These are phyloP conservation scores for Trachelus iudaicus DNA, from an alignment of 2,888 invertebrate species.

Conservation along the genomic window DNA sequence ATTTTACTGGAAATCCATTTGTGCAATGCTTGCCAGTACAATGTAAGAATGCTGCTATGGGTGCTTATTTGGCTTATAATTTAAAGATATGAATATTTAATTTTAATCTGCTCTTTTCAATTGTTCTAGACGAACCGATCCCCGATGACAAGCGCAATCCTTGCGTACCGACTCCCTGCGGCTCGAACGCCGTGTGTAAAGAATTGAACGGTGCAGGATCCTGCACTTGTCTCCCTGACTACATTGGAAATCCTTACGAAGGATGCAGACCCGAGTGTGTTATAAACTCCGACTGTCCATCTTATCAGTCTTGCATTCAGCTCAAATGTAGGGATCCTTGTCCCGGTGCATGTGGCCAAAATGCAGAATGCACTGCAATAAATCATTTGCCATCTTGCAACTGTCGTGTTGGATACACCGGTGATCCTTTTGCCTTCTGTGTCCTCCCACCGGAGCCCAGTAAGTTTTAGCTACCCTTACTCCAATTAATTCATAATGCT, in stretches of 20 bases:
- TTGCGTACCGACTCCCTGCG: conserved; percentile 84
- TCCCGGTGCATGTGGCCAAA: conserved; percentile 67
- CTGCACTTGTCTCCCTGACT: conserved; percentile 77
- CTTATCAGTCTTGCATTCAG: conserved; percentile 72
- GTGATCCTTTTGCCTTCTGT: conserved; percentile 63
- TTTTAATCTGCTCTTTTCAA: conserved; percentile 9
- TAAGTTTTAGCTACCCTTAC: conserved; percentile 20
- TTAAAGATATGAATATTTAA: background rate
- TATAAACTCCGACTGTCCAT: conserved; percentile 73
- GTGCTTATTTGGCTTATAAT: background rate
- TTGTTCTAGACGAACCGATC: conserved; percentile 32
- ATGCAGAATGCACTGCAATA: conserved; percentile 63
- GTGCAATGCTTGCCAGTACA: conserved; percentile 55
- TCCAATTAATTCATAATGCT: background rate
- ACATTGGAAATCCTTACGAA: conserved; percentile 75
- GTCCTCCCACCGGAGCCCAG: conserved; percentile 36
- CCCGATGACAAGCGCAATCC: conserved; percentile 65
- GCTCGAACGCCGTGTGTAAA: conserved; percentile 83
- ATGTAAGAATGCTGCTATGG: conserved; percentile 10
- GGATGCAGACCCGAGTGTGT: conserved; percentile 81
- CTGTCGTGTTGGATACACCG: conserved; percentile 56
- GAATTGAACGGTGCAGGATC: conserved; percentile 81
- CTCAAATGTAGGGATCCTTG: conserved; percentile 75
- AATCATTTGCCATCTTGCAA: conserved; percentile 62
- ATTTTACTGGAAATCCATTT: conserved; percentile 73